phyloP scores from a whole-genome alignment of 2,797 vertebrate species.

The Heteromormyrus szaboi region DNA sequence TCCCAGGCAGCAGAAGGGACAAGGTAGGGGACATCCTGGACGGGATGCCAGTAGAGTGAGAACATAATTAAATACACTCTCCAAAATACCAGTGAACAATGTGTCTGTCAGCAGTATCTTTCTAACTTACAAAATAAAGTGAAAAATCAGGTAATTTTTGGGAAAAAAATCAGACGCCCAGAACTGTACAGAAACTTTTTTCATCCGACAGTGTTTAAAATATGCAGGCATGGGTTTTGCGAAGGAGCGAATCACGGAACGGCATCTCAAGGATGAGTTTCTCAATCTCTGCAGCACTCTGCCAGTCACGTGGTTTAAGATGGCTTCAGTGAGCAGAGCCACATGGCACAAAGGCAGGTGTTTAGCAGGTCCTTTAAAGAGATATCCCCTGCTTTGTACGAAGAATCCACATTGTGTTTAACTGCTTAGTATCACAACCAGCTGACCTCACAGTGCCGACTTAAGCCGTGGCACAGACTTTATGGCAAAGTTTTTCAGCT shows the following conservation, averaged over 20 bases:
- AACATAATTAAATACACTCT: not conserved
- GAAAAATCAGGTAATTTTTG: not conserved
- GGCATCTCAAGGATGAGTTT: not conserved
- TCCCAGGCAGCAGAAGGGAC: not conserved
- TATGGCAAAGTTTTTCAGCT: not conserved
- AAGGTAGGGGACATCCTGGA: not conserved
- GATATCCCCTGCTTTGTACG: not conserved
- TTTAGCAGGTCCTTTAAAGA: not conserved
- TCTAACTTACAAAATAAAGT: not conserved
- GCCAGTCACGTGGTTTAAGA: not conserved
- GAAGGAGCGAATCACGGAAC: not conserved
- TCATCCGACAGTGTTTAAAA: not conserved
- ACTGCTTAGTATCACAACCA: not conserved
- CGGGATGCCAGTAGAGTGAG: not conserved
- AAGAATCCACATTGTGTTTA: not conserved
- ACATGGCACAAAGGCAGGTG: not conserved
- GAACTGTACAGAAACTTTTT: not conserved
- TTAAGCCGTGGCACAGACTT: not conserved
- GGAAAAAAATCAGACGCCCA: not conserved
- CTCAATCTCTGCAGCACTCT: not conserved
- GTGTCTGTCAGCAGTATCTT: not conserved
- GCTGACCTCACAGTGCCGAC: not conserved
- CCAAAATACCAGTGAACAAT: not conserved
- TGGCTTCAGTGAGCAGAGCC: not conserved
- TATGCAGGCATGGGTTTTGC: not conserved